Base-by-base conservation (phyloP, 2,888 invertebrate species). In the Tridacna gigas region DNA sequence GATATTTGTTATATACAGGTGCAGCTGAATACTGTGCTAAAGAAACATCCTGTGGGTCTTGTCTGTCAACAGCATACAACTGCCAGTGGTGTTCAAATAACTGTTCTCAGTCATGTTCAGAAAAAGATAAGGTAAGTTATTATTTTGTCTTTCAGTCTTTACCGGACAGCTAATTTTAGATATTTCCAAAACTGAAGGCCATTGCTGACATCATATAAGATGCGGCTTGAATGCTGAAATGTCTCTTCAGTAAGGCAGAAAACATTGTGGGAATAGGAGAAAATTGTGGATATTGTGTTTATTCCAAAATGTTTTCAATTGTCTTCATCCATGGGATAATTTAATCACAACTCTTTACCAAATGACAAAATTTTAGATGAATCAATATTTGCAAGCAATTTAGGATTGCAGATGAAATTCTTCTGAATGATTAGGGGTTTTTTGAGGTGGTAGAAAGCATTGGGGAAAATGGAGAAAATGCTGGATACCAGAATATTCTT, bases 21-120 rank as follows among this genome's bases (percentile, higher is more conserved):
- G 86, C 85, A 11, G 79, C 79, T 15, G 78, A 81, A 22, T 71
- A 84, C 26, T 93, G 93, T 83, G 74, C 69, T 15, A 74, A 84
- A 13, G 84, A 88, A 77, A 88, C 77, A 22, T 86, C 89, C 18
- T 93, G 93, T 84, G 84, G 86, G 0, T 88, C 90, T 9, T 93
- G 93, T 75, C 83, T 88, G 22, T 89, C 88, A 20, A 89, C 86
- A 5, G 78, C 79, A 28, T 89, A 84, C 69, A 77, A 85, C 69
- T 92, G 92, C 86, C 84, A 88, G 66, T 92, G 92, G 92, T 92
- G 92, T 80, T 86, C 83, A 47, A 90, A 84, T 65, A 86, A 85
- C 63, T 90, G 90, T 77, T 76, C 83, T 9, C 67, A 77, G 18
- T 74, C 80, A 0, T 88, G 88, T 61, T 51, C 78, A 22, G 37